These are phyloP conservation scores for Athalia circularis DNA, from an alignment of 2,888 invertebrate species.

Conservation along the genomic window DNA sequence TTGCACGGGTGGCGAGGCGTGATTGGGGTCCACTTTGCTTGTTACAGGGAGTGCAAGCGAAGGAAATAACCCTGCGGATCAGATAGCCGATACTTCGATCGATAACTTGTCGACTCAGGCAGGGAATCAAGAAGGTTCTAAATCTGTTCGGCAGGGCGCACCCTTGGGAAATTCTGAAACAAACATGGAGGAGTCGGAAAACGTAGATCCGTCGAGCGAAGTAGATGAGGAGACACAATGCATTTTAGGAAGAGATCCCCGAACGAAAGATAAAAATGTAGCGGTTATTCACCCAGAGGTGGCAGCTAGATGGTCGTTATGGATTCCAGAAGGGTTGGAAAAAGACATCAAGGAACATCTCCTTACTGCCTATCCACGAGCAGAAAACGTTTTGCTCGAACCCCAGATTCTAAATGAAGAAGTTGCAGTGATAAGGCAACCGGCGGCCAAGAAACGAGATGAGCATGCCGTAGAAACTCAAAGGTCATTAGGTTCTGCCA, in stretches of 20 bases:
- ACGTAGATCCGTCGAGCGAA: too few species aligned
- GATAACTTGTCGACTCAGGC: neutral
- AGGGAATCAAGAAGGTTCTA: neutral
- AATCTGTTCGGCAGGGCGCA: too few species aligned
- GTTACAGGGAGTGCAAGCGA: neutral
- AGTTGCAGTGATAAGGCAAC: conserved; percentile 36
- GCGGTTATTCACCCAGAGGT: conserved; percentile 37
- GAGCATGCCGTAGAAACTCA: conserved; percentile 42
- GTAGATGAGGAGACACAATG: conserved; percentile 47
- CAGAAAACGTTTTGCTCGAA: conserved; percentile 40
- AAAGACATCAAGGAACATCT: conserved; percentile 41
- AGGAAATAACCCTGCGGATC: neutral
- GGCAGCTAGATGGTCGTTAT: conserved; percentile 41
- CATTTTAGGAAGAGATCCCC: conserved; percentile 49
- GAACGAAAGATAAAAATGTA: conserved; percentile 35
- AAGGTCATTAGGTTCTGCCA: conserved; percentile 45
- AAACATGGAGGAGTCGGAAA: too few species aligned
- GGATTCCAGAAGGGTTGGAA: conserved; percentile 35
- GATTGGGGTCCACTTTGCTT: neutral
- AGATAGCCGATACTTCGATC: neutral
- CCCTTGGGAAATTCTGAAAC: too few species aligned
- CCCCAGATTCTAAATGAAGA: conserved; percentile 49
- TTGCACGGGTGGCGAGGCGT: neutral
- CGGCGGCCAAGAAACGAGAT: conserved; percentile 46
- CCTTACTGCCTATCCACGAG: conserved; percentile 17